Percentiles rank a stretch among this genome's conserved stretches.
Conservation (phyloP, 2,888 invertebrate species). For the Myopa tessellatipennis region DNA sequence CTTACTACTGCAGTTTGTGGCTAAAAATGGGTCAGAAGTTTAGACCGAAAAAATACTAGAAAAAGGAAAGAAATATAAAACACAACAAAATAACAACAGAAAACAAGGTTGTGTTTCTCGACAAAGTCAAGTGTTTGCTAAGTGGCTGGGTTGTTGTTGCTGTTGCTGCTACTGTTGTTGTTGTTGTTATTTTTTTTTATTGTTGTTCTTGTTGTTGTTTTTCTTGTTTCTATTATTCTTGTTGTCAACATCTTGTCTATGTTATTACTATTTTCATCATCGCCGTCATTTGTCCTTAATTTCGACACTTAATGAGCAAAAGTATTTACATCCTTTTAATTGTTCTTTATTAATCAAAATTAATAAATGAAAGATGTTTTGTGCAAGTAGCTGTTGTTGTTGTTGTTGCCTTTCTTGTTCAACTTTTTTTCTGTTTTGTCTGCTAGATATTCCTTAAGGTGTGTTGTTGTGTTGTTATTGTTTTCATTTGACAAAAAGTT, state of each 20-base stretch:
- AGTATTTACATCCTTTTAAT: not conserved
- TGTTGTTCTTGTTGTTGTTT: too few species aligned
- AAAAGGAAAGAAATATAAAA: not conserved
- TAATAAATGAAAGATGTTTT: not conserved
- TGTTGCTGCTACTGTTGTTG: too few species aligned
- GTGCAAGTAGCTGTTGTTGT: not conserved
- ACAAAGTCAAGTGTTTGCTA: slow-evolving; percentile 11
- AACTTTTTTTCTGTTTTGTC: not conserved
- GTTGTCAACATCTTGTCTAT: too few species aligned
- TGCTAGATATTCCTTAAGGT: too few species aligned
- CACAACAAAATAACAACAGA: not conserved
- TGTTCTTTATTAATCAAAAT: not conserved
- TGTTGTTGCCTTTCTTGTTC: not conserved
- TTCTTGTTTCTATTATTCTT: too few species aligned
- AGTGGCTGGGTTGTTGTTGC: not conserved
- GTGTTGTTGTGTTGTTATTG: too few species aligned
- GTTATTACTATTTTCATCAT: too few species aligned
- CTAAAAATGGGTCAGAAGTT: not conserved
- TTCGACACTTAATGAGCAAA: slow-evolving; percentile 17
- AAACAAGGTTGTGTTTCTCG: not conserved
- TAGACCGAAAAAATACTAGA: not conserved
- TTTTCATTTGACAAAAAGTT: too few species aligned
- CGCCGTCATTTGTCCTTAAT: slow-evolving; percentile 8
- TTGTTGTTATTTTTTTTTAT: too few species aligned
- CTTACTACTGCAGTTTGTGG: too few species aligned